Base-by-base conservation (phyloP, 1,140 invertebrate genomes). In the Wasmannia auropunctata region DNA sequence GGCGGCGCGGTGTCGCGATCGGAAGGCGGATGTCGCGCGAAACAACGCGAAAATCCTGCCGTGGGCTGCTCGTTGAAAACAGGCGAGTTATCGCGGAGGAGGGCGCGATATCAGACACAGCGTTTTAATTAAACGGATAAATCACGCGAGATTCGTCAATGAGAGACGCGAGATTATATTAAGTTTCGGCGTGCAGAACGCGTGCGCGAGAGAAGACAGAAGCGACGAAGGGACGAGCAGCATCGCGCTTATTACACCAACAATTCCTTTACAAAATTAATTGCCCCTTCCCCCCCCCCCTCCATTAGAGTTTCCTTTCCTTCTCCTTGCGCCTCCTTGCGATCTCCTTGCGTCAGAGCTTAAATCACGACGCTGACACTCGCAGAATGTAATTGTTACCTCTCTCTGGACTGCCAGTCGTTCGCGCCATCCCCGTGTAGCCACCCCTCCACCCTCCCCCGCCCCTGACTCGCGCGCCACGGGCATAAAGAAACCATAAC, bases 381-480 rank as follows among this genome's bases (percentile, higher is more conserved):
- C 88, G 75, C 90, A 91, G 90, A 88, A 70, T 77, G 88, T 88
- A 91, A 91, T 91, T 91, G 90, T 91, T 87, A 88, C 88, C 77
- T 83, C 67, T 81, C 65, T n/a, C n/a, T n/a, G 79, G 79, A 81
- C 79, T 81, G 49, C 65, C 65, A 72, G 37, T 19, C 37, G 5
- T 31, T 16, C 54, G 14, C 58, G 37, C 56, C 76, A 49, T 25
- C 49, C 65, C 49, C 25, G 34, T 51, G 22, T 46, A 63, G 51
- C 77, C 46, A 60, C 67, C 86, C 87, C n/a, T n/a, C n/a, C n/a
- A n/a, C n/a, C n/a, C n/a, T n/a, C n/a, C n/a, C n/a, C n/a, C n/a
- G n/a, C n/a, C n/a, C 74, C 72, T 72, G 37, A 56, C 46, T 84
- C 70, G 69, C 70, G 69, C 86, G 86, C 87, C 76, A 77, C 74